Evolutionary conservation across 2,797 vertebrate species (phyloP).

Genomic region (Margarornis squamiger): DNA sequence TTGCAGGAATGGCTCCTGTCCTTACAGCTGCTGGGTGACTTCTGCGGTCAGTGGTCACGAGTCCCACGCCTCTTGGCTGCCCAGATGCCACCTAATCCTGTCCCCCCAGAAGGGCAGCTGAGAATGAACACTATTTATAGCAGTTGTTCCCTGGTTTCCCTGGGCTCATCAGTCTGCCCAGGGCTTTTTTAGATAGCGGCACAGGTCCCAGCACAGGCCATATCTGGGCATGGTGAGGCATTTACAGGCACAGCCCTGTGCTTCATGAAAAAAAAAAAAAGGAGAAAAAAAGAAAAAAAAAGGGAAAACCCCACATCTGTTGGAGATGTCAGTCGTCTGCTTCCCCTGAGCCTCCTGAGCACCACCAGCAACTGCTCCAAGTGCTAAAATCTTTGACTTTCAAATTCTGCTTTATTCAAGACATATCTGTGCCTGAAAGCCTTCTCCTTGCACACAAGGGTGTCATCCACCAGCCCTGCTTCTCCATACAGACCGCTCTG

Average conservation of each 20-base stretch:
- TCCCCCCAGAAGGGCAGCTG: slow-evolving; percentile 77
- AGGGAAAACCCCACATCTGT: slow-evolving; percentile 33
- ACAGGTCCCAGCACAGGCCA: slow-evolving; percentile 59
- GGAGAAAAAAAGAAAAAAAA: background rate
- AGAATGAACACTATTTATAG: slow-evolving; percentile 77
- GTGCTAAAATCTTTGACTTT: background rate
- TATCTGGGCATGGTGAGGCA: slow-evolving; percentile 73
- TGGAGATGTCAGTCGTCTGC: slow-evolving; percentile 30
- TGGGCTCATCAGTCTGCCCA: slow-evolving; percentile 13
- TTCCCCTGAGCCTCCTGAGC: background rate
- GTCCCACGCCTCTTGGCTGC: slow-evolving; percentile 49
- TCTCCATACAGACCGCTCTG: background rate
- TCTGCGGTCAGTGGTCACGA: slow-evolving; percentile 58
- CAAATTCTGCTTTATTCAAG: background rate
- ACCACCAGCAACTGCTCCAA: background rate
- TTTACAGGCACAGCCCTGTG: background rate
- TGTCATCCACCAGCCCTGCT: background rate
- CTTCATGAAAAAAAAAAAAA: background rate
- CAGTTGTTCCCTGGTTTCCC: slow-evolving; percentile 22
- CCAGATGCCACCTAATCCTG: slow-evolving; percentile 73
- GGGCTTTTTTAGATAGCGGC: slow-evolving; percentile 65
- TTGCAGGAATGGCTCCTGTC: background rate
- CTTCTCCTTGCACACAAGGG: background rate
- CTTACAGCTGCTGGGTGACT: slow-evolving; percentile 73
- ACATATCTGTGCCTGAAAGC: background rate